Evolutionary conservation across 2,797 vertebrate species (phyloP).

Genomic region (Danio choprae): DNA sequence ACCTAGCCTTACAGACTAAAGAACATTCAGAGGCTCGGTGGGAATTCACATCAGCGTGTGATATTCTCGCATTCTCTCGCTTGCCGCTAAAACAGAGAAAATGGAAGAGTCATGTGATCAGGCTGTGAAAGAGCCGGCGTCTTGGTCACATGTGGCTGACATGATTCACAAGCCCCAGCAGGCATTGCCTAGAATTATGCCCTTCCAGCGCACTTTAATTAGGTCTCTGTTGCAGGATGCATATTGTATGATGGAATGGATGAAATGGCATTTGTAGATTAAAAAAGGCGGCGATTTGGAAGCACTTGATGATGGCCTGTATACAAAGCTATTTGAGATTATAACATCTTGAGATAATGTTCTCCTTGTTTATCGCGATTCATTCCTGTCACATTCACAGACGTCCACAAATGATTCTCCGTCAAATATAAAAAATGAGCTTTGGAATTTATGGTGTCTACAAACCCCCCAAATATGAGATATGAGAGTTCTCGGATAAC

Average conservation of each 20-base stretch:
- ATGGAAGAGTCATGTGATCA: conserved; percentile 41
- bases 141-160: conserved; percentile 52
- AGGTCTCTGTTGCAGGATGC: conserved; percentile 31
- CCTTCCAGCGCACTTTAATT: conserved; percentile 48
- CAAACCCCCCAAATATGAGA: background rate
- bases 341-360: background rate
- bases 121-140: conserved; percentile 34
- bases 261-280: conserved; percentile 19
- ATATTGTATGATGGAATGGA: conserved; percentile 28
- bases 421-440: background rate
- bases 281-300: background rate
- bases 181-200: conserved; percentile 46
- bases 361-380: background rate
- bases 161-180: conserved; percentile 55
- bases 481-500: background rate
- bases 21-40: conserved; percentile 49
- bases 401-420: conserved; percentile 5
- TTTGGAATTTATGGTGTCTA: background rate
- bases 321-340: conserved; percentile 23
- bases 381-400: background rate
- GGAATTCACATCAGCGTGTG: conserved; percentile 60
- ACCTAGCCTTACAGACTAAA: conserved; percentile 44
- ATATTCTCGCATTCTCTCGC: conserved; percentile 48
- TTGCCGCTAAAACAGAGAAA: conserved; percentile 24
- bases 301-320: background rate